A percentile compares a stretch with the other conserved stretches of the same genome.
phyloP scores from a whole-genome alignment of 1,140 invertebrate species.

The Whitmania pigra region DNA sequence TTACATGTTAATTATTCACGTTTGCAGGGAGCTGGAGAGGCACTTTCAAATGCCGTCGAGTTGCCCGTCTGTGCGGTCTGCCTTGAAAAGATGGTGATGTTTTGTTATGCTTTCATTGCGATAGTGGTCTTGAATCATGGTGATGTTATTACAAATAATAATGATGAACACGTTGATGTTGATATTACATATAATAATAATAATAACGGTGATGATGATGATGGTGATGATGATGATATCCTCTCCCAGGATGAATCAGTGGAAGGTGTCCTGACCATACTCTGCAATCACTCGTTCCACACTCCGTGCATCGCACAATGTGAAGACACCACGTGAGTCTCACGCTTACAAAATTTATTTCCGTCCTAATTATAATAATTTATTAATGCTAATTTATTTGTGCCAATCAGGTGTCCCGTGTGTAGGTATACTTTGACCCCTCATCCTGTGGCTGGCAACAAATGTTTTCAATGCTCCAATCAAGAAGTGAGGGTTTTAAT shows the following conservation, averaged over 20 bases:
- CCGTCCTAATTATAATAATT: neutral
- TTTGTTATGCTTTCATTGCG: neutral
- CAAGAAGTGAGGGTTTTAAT: slow-evolving; percentile 36
- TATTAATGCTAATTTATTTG: neutral
- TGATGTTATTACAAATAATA: no score
- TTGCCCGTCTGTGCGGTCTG: slow-evolving; percentile 95
- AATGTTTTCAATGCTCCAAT: slow-evolving; percentile 68
- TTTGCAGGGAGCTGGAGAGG: slow-evolving; percentile 38
- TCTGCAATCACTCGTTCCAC: slow-evolving; percentile 98
- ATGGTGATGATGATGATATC: neutral
- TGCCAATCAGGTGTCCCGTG: slow-evolving; percentile 38
- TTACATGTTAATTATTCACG: no score
- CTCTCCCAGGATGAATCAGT: slow-evolving; percentile 78
- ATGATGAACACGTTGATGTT: no score
- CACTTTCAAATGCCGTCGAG: slow-evolving; percentile 62
- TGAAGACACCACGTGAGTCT: slow-evolving; percentile 66
- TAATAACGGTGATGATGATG: neutral
- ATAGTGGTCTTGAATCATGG: no score
- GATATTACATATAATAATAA: no score
- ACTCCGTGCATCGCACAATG: slow-evolving; percentile 84
- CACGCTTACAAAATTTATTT: neutral
- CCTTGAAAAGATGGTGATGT: slow-evolving; percentile 61
- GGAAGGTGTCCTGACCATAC: slow-evolving; percentile 87
- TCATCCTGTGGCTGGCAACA: slow-evolving; percentile 63
- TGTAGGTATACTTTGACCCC: slow-evolving; percentile 68